Evolutionary conservation across 2,113 vertebrate species (phyloP), one percentile per base, ranked within the genome.

Genomic region (Istiophorus platypterus): DNA sequence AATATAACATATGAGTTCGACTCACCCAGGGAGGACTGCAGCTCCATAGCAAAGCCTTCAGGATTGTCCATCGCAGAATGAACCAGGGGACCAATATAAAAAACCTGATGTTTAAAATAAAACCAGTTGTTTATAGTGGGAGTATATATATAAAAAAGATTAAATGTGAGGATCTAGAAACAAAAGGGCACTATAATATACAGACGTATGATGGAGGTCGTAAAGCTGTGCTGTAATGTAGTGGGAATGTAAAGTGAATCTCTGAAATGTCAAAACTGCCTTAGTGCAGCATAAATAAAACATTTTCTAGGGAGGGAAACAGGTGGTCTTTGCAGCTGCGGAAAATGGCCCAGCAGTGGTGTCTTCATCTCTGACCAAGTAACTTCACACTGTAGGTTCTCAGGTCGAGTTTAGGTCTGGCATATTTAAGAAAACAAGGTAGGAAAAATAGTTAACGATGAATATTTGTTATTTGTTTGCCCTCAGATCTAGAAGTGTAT

Each of bases 1-100:
- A 62, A 65, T 58, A 37, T 22, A 57, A 79, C 29, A 34, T 76
- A 76, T 58, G 71, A 42, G 27, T 51, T 52, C 7, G 29, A 90
- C 95, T 93, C 84, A 96, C 95, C 94, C 9, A 96, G 68, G 2
- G 84, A 89, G 68, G 93, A 92, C 80, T 91, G 93, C 57, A 97
- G 72, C 1, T 94, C 94, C 58, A 91, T 89, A 1, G 82, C 59
- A 75, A 95, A 87, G 77, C 94, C 92, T 88, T 93, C 85, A 1
- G 94, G 72, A 61, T 87, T 78, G 42, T 89, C 83, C 27, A 77
- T 42, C 2, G 58, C 71, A 13, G 88, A 82, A 7, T 83, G 72
- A 62, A 88, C 56, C 63, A 88, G 18, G 18, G 78, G 76, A 3
- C 87, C 81, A 0, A 88, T 76, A 74, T 91, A 90, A 59, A 90